A percentile compares a stretch with the other conserved stretches of the same genome.
Evolutionary conservation across 92 coral and sea anemone genomes (phyloP).

Genomic region (Siderastrea radians): DNA sequence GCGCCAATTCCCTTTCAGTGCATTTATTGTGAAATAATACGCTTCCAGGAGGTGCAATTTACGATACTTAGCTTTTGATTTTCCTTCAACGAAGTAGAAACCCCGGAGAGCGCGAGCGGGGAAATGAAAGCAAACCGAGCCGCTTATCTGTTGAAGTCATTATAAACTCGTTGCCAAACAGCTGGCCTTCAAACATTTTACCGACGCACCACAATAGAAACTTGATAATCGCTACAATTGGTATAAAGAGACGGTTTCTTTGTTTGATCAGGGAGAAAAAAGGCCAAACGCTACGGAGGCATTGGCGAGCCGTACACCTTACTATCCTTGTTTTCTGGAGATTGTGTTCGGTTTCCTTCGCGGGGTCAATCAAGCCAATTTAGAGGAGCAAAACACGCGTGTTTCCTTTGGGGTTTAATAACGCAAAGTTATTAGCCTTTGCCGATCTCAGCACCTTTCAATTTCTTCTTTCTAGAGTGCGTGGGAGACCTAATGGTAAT

Average conservation of each 20-base stretch:
- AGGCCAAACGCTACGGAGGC: background rate
- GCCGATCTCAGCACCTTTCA: constrained; percentile 14
- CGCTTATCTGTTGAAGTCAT: constrained; percentile 49
- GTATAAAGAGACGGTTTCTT: constrained; percentile 28
- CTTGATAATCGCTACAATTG: constrained; percentile 12
- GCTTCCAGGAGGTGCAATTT: constrained; percentile 23
- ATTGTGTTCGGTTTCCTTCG: background rate
- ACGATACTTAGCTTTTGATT: constrained; percentile 17
- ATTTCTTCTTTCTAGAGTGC: constrained; percentile 2
- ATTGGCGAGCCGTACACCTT: no score
- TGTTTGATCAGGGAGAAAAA: constrained; percentile 37
- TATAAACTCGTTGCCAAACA: constrained; percentile 48
- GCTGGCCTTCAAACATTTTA: constrained; percentile 23
- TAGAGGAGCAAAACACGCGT: background rate
- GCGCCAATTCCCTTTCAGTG: constrained; percentile 15
- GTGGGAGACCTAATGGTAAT: constrained; percentile 27
- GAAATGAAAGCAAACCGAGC: constrained; percentile 18
- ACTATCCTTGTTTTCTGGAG: background rate
- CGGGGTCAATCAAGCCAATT: constrained; percentile 22
- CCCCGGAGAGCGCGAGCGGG: constrained; percentile 12
- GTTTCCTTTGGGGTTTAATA: constrained; percentile 12
- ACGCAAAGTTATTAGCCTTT: background rate
- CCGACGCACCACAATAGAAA: constrained; percentile 30
- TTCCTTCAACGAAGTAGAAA: constrained; percentile 1
- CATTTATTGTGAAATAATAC: constrained; percentile 19